phyloP scores from a whole-genome alignment of 2,113 vertebrate species.

The Oncorhynchus keta region DNA sequence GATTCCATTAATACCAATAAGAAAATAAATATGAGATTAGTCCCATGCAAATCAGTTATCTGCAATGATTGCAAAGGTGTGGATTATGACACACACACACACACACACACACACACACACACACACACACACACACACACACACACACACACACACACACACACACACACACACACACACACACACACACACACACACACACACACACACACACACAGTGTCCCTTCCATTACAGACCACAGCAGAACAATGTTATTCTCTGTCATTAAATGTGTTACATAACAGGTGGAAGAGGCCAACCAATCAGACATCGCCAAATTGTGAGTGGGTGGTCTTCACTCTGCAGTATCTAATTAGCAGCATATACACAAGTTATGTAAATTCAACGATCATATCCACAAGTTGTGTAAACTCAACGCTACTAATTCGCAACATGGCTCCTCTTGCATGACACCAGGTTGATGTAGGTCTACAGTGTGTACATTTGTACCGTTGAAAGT shows the following conservation, averaged over 20 bases:
- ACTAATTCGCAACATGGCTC: background rate
- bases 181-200: background rate
- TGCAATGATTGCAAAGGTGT: slow-evolving; percentile 10
- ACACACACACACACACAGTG: background rate
- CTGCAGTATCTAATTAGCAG: slow-evolving; percentile 13
- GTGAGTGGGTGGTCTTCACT: slow-evolving; percentile 31
- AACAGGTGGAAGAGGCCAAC: slow-evolving; percentile 32
- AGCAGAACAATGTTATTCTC: background rate
- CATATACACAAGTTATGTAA: slow-evolving; percentile 7
- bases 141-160: background rate
- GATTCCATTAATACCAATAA: slow-evolving; percentile 64
- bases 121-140: background rate
- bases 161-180: background rate
- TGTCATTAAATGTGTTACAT: slow-evolving; percentile 10
- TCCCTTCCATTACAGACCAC: background rate
- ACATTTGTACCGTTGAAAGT: slow-evolving; percentile 18
- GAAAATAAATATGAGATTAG: slow-evolving; percentile 63
- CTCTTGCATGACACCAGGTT: slow-evolving; percentile 7
- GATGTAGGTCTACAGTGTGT: background rate
- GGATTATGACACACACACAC: background rate
- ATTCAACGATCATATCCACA: background rate
- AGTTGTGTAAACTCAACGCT: background rate
- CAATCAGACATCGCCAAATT: slow-evolving; percentile 41
- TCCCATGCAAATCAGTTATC: slow-evolving; percentile 55
- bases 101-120: background rate